Conservation (phyloP, 2,888 invertebrate genomes). For the Tenthredo amoena region DNA sequence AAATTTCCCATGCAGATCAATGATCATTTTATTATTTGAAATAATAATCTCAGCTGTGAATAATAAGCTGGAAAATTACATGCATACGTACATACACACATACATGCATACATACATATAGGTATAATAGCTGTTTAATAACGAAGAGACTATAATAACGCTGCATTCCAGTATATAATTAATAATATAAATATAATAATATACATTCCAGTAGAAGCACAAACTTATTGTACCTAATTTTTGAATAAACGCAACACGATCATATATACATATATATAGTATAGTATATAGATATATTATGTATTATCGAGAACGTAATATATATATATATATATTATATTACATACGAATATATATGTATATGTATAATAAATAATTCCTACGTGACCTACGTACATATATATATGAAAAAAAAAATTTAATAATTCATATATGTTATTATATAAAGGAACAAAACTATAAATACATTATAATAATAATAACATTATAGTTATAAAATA, state of each 20-base stretch:
- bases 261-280: not conserved
- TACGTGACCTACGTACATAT: not conserved
- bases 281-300: not conserved
- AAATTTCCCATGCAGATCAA: not conserved
- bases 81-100: not conserved
- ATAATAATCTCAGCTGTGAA: not conserved
- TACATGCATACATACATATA: not conserved
- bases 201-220: slow-evolving; percentile 54
- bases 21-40: not conserved
- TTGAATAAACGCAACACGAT: slow-evolving; percentile 47
- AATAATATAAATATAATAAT: not conserved
- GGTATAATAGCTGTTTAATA: not conserved
- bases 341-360: not conserved
- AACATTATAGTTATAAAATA: slow-evolving; percentile 42
- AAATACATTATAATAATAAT: slow-evolving; percentile 5
- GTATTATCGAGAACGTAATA: not conserved
- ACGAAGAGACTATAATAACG: not conserved
- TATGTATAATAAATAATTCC: not conserved
- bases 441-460: slow-evolving; percentile 28
- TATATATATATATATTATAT: not conserved
- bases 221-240: slow-evolving; percentile 54
- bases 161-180: not conserved
- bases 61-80: not conserved
- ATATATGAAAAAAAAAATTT: not conserved
- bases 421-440: slow-evolving; percentile 7